These are phyloP conservation scores for Centropristis striata DNA, from an alignment of 2,113 vertebrate species.

Conservation along the genomic window DNA sequence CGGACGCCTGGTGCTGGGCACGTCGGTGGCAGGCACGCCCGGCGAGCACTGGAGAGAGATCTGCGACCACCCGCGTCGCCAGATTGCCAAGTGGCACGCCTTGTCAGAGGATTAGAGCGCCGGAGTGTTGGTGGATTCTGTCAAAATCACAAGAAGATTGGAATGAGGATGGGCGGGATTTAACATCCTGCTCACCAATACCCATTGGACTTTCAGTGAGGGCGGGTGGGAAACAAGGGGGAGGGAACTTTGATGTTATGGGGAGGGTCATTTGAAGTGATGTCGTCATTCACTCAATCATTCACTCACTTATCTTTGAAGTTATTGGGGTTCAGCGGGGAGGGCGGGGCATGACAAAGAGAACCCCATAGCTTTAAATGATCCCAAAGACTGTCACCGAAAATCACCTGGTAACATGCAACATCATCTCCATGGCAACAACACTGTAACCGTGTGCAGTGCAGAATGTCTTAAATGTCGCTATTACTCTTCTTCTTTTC, in stretches of 20 bases:
- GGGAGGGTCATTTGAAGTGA: slow-evolving; percentile 63
- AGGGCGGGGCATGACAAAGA: slow-evolving; percentile 31
- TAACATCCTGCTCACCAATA: slow-evolving; percentile 30
- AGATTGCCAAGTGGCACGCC: slow-evolving; percentile 98
- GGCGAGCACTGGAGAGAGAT: slow-evolving; percentile 99
- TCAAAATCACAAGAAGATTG: slow-evolving; percentile 20
- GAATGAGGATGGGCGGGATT: slow-evolving; percentile 37
- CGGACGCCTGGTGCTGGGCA: slow-evolving; percentile 91
- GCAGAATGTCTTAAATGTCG: slow-evolving; percentile 82
- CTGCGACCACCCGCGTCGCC: slow-evolving; percentile 96
- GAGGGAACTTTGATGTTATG: slow-evolving; percentile 35
- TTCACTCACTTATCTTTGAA: slow-evolving; percentile 67
- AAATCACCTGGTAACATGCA: slow-evolving; percentile 70
- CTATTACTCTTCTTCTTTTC: slow-evolving; percentile 71
- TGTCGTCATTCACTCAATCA: slow-evolving; percentile 73
- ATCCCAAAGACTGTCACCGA: slow-evolving; percentile 83
- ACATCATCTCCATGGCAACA: slow-evolving; percentile 71
- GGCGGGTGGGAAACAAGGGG: not conserved
- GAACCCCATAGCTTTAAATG: slow-evolving; percentile 63
- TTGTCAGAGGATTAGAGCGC: slow-evolving; percentile 91
- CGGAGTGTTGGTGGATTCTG: slow-evolving; percentile 11
- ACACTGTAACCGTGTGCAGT: slow-evolving; percentile 76
- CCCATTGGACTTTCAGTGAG: slow-evolving; percentile 64
- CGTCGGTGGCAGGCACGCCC: slow-evolving; percentile 89
- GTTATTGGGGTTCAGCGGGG: slow-evolving; percentile 44